Percentiles rank a stretch among this genome's conserved stretches.
Conservation (phyloP, 2,797 vertebrate species). For the Cheirogaleus major region DNA sequence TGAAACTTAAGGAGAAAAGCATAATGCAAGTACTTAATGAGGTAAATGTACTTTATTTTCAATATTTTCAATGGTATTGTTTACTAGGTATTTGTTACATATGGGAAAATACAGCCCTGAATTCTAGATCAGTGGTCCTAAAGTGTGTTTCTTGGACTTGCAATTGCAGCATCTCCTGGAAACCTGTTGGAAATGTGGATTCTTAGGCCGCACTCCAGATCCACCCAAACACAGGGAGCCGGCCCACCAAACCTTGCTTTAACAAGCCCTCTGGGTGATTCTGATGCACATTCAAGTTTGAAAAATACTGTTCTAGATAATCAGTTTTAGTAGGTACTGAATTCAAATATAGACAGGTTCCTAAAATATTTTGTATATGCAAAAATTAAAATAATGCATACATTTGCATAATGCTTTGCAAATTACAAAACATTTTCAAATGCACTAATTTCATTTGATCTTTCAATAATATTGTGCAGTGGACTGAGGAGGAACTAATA, state of each 20-base stretch:
- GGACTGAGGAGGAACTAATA: neutral
- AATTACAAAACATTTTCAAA: slow-evolving; percentile 23
- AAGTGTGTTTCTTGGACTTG: neutral
- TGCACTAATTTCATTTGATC: neutral
- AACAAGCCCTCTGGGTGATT: neutral
- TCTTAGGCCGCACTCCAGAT: neutral
- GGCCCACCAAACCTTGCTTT: neutral
- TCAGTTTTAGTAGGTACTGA: neutral
- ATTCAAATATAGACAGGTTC: neutral
- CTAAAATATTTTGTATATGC: neutral
- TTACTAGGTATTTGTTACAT: neutral
- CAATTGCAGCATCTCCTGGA: neutral
- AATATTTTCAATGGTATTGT: neutral
- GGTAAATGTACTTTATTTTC: neutral
- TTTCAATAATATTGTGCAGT: neutral
- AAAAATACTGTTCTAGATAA: neutral
- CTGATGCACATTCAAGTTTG: neutral
- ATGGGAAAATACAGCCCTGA: neutral
- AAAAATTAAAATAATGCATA: slow-evolving; percentile 5
- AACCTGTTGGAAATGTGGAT: neutral
- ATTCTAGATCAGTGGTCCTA: neutral
- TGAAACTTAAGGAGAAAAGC: slow-evolving; percentile 29
- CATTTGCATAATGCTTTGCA: neutral
- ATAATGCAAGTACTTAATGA: neutral
- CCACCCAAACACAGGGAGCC: neutral